These are phyloP conservation scores for Reinhardtius hippoglossoides DNA, from an alignment of 2,113 vertebrate species.

Conservation along the genomic window DNA sequence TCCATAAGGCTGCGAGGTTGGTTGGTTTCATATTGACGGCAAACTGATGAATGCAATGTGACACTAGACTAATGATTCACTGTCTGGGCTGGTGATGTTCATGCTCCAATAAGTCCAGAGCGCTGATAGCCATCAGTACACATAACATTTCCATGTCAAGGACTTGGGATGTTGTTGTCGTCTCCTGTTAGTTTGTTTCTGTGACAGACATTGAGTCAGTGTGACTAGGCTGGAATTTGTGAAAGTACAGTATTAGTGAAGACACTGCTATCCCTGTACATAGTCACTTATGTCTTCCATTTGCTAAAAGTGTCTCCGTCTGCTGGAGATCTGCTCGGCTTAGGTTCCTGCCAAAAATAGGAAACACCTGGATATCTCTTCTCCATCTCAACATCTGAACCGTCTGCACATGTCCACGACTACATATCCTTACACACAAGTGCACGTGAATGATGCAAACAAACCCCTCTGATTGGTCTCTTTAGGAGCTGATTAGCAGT, in stretches of 20 bases:
- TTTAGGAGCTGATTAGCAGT: background rate
- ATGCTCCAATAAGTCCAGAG: slow-evolving; percentile 50
- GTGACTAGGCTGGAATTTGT: slow-evolving; percentile 39
- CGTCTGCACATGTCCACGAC: background rate
- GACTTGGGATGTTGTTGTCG: slow-evolving; percentile 10
- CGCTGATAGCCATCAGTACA: slow-evolving; percentile 33
- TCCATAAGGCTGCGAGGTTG: background rate
- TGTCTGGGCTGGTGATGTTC: slow-evolving; percentile 54
- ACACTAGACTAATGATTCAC: slow-evolving; percentile 57
- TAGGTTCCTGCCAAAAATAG: slow-evolving; percentile 9
- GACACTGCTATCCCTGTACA: background rate
- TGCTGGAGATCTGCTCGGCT: background rate
- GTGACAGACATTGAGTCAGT: slow-evolving; percentile 59
- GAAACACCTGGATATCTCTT: slow-evolving; percentile 27
- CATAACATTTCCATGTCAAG: slow-evolving; percentile 26
- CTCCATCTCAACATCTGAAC: background rate
- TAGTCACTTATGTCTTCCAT: background rate
- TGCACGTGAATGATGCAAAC: slow-evolving; percentile 11
- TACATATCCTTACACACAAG: background rate
- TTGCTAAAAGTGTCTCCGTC: background rate
- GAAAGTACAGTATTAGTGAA: slow-evolving; percentile 18
- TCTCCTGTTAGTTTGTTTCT: slow-evolving; percentile 27
- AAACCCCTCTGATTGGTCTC: slow-evolving; percentile 15
- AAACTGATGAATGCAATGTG: slow-evolving; percentile 24
- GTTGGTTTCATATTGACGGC: slow-evolving; percentile 28